Evolutionary conservation across 2,888 invertebrate species (phyloP).

Genomic region (Chymomyza procnemis): DNA sequence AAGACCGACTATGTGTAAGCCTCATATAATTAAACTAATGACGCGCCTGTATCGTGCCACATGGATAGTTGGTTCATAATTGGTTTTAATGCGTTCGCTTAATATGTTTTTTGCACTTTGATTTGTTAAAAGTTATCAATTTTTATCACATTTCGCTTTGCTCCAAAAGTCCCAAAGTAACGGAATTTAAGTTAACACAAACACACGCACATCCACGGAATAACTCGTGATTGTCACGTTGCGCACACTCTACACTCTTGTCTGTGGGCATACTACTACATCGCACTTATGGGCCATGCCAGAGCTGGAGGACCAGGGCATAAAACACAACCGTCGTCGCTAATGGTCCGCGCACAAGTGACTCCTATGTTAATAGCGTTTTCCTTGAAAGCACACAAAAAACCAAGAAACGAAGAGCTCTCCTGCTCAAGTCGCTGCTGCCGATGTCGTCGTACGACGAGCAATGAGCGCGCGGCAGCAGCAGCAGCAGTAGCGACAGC

Average conservation of each 20-base stretch:
- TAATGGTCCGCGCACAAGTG: conserved; percentile 76
- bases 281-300: conserved; percentile 7
- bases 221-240: background rate
- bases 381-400: conserved; percentile 47
- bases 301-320: conserved; percentile 7
- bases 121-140: conserved; percentile 4
- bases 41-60: background rate
- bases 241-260: conserved; percentile 6
- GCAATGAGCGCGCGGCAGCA: background rate
- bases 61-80: conserved; percentile 37
- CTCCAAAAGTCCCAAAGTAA: conserved; percentile 42
- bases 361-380: conserved; percentile 67
- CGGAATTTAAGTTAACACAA: conserved; percentile 49
- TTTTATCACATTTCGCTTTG: conserved; percentile 30
- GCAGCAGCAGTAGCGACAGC: conserved; percentile 17
- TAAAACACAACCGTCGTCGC: conserved; percentile 67
- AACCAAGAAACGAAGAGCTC: conserved; percentile 33
- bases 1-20: conserved; percentile 61
- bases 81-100: background rate
- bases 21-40: background rate
- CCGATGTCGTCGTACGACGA: conserved; percentile 10
- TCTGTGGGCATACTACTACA: conserved; percentile 10
- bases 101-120: conserved; percentile 22
- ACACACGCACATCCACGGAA: conserved; percentile 15
- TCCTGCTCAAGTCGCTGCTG: conserved; percentile 29